A percentile compares a stretch with the other conserved stretches of the same genome.
phyloP scores from a whole-genome alignment of 1,140 invertebrate species.

The Trichonephila clavipes region DNA sequence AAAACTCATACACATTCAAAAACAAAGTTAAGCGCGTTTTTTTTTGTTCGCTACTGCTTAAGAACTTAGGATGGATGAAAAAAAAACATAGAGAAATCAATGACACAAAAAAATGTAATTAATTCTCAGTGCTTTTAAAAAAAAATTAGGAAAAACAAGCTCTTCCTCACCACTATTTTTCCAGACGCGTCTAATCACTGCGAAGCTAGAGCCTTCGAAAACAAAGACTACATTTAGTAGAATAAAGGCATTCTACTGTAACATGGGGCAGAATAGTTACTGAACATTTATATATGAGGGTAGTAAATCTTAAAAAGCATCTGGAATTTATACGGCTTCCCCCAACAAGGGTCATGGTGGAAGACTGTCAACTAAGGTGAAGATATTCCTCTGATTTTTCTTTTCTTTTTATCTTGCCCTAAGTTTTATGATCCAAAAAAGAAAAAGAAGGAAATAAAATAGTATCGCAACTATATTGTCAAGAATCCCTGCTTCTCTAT shows the following conservation, averaged over 20 bases:
- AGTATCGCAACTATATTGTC: background rate
- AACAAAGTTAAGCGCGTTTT: too few relatives aligned
- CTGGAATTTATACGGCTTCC: conserved; percentile 63
- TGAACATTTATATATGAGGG: conserved; percentile 55
- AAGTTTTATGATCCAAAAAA: background rate
- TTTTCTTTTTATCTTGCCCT: background rate
- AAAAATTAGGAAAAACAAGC: background rate
- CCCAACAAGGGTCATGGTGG: conserved; percentile 46
- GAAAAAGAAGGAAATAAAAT: background rate
- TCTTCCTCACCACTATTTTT: background rate
- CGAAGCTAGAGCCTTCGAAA: background rate
- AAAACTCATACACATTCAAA: too few relatives aligned
- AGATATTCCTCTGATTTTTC: conserved; percentile 1
- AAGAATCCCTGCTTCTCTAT: background rate
- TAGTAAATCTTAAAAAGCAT: conserved; percentile 62
- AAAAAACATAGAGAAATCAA: background rate
- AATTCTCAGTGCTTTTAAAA: background rate
- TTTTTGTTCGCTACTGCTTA: too few relatives aligned
- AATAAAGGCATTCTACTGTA: conserved; percentile 30
- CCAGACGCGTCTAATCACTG: background rate
- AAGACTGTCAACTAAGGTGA: conserved; percentile 50
- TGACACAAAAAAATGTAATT: background rate
- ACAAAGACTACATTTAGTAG: conserved; percentile 42
- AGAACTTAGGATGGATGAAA: background rate
- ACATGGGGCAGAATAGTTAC: background rate